Percentiles rank a stretch among this genome's conserved stretches.
Evolutionary conservation across 2,888 invertebrate genomes (phyloP).

Genomic region (Conus canariensis): DNA sequence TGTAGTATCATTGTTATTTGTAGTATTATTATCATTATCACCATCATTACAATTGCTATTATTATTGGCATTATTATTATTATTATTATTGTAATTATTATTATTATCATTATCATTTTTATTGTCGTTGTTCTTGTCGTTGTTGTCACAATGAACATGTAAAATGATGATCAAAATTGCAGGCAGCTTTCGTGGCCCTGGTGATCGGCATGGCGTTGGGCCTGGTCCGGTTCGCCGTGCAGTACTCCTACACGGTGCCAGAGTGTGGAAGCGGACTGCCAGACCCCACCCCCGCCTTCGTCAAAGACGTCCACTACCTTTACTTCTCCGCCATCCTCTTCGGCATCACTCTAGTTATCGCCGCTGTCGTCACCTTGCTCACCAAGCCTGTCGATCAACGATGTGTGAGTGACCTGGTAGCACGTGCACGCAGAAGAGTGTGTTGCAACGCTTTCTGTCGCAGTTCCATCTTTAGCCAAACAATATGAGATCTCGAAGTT

Average conservation of each 20-base stretch:
- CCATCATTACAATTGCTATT: no score
- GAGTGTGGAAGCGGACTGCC: conserved; percentile 75
- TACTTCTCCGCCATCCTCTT: conserved; percentile 81
- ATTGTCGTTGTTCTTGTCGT: no score
- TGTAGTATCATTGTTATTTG: no score
- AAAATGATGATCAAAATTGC: conserved; percentile 37
- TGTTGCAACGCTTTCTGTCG: no score
- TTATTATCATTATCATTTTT: no score
- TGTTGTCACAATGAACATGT: no score
- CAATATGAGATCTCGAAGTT: not conserved
- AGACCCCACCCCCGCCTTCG: conserved; percentile 66
- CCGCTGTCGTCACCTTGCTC: conserved; percentile 78
- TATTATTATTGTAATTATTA: no score
- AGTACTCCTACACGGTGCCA: conserved; percentile 79
- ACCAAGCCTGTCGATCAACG: conserved; percentile 79
- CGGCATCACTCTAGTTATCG: conserved; percentile 75
- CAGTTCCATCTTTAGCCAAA: no score
- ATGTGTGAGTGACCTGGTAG: conserved; percentile 70
- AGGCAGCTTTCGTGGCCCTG: conserved; percentile 82
- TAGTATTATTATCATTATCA: no score
- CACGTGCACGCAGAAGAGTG: not conserved
- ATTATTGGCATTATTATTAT: no score
- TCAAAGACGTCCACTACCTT: conserved; percentile 77
- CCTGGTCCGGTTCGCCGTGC: conserved; percentile 79
- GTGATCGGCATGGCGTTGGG: conserved; percentile 80